These are phyloP conservation scores for Ectemnius cavifrons DNA, from an alignment of 2,888 invertebrate genomes.

Conservation along the genomic window DNA sequence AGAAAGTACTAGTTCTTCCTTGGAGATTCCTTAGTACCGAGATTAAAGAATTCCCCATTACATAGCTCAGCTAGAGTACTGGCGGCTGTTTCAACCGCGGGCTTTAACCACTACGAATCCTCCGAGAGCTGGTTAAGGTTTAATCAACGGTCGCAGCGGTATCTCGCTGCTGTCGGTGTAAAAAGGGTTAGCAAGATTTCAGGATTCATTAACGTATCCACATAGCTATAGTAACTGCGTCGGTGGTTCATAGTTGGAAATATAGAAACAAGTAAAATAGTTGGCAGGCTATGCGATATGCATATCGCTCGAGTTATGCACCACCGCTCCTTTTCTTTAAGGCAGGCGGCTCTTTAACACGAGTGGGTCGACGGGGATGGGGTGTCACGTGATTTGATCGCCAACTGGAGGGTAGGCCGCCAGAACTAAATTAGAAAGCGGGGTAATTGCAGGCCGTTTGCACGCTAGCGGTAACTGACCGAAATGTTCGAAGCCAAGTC, in stretches of 20 bases:
- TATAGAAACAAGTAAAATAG: not conserved
- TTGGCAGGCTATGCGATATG: not conserved
- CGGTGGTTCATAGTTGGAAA: not conserved
- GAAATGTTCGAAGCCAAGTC: constrained; percentile 60
- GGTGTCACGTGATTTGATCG: constrained; percentile 71
- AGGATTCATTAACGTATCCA: not conserved
- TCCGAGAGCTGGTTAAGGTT: not conserved
- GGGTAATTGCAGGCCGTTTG: constrained; percentile 72
- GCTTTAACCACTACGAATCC: not conserved
- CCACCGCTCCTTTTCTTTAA: constrained; percentile 33
- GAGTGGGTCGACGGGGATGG: constrained; percentile 19
- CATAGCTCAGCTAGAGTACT: too few relatives aligned
- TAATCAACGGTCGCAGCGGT: not conserved
- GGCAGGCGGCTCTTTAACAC: constrained; percentile 61
- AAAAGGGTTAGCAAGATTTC: not conserved
- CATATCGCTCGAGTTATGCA: constrained; percentile 26
- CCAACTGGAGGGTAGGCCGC: constrained; percentile 65
- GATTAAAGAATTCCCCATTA: constrained; percentile 31
- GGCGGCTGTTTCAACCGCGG: not conserved
- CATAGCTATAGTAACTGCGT: too few relatives aligned
- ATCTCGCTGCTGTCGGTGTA: not conserved
- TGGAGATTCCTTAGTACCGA: constrained; percentile 2
- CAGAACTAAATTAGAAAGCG: constrained; percentile 72
- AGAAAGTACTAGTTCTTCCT: constrained; percentile 21
- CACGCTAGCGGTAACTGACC: constrained; percentile 70